Evolutionary conservation across 1,140 invertebrate species (phyloP), one percentile per base, ranked within the genome.

Genomic region (Epicauta chinensis): DNA sequence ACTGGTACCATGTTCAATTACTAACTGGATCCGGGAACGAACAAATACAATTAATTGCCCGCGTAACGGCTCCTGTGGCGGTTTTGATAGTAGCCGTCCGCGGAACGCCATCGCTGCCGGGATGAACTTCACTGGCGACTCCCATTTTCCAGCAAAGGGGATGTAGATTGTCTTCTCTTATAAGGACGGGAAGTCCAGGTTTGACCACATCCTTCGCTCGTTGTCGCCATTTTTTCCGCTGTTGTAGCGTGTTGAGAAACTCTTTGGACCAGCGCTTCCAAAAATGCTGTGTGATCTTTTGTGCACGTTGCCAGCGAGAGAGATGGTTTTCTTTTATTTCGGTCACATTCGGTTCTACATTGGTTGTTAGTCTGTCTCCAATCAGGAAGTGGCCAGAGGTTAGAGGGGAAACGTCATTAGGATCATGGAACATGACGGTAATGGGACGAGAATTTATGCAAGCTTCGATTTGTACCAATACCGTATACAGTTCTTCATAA

Each of bases 301-400:
- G 2, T 53, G 39, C 11, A 46, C 29, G 37, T 45, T 56, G 9
- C 54, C 59, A 42, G 61, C 57, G 58, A 62, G 2, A 66, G 34
- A 52, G 39, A 16, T 7, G 54, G 52, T 11, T 59, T 34, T 65
- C 64, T 17, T 53, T 59, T 3, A 48, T 0, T 14, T 54, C n/a
- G 11, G 13, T 29, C 1, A 49, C n/a, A 32, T 45, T 34, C 3
- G 46, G 44, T 32, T 61, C 57, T 29, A 57, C 51, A 9, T 60
- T 10, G 2, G 55, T 14, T 1, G 45, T 58, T 7, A 65, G 36
- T 17, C 60, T 54, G 31, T 42, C 14, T 4, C 70, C 70, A 49
- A 69, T 71, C 6, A 71, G 43, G 47, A 72, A 72, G 58, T 72
- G 67, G 12, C 51, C 65, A 11, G 69, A 65, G 6, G 68, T 68